Percentiles rank a stretch among this genome's conserved stretches.
Evolutionary conservation across 2,797 vertebrate genomes (phyloP).

Genomic region (Chiloscyllium punctatum): DNA sequence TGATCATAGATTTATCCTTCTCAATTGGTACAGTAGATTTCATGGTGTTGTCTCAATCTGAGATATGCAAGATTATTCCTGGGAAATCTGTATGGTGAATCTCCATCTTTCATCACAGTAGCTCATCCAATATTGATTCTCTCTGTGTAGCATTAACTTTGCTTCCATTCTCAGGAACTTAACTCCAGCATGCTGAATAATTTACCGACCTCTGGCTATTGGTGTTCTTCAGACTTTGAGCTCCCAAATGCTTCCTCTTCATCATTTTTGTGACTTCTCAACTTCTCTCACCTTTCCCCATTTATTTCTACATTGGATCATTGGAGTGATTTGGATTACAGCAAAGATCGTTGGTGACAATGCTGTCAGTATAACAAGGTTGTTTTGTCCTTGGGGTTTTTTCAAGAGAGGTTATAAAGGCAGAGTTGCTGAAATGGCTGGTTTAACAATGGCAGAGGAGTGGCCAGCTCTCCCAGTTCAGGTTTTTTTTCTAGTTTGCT

Average conservation of each 20-base stretch:
- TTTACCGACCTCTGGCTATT: neutral
- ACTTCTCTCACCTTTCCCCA: neutral
- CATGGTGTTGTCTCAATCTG: neutral
- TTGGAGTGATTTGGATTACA: no score
- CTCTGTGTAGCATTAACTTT: neutral
- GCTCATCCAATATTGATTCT: neutral
- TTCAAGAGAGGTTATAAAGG: no score
- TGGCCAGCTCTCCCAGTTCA: no score
- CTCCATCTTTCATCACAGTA: neutral
- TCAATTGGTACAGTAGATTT: neutral
- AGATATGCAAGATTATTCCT: neutral
- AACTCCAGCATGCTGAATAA: neutral
- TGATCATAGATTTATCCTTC: no score
- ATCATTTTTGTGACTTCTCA: neutral
- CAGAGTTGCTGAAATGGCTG: no score
- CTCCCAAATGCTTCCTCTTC: neutral
- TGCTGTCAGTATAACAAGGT: no score
- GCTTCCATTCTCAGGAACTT: neutral
- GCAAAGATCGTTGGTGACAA: no score
- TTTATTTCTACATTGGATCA: no score
- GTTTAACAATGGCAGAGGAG: no score
- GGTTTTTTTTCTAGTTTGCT: no score
- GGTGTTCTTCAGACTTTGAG: neutral
- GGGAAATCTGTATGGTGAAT: neutral
- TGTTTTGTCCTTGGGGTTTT: no score